Base-by-base conservation (phyloP, 53 echinoderm and acorn worm genomes). In the Zoroaster sp. region DNA sequence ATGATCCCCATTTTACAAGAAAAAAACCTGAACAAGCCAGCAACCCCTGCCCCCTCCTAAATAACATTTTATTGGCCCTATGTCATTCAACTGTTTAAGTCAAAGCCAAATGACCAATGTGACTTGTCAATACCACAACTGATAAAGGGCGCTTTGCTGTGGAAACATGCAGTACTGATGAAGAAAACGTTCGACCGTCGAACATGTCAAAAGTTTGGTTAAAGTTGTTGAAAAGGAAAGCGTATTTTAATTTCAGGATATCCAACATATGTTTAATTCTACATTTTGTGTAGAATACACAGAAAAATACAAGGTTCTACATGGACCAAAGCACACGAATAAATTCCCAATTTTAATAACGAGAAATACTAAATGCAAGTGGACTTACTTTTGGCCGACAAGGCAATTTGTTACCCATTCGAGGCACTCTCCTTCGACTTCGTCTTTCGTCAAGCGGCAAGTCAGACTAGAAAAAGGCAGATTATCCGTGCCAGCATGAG, bases 381-480 rank as follows among this genome's bases (percentile, higher is more conserved):
- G 28, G 25, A 91, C 91, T 94, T 87, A 92, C 93, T 93, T 94
- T 49, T 90, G 92, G 15, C 89, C 91, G 55, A 78, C 88, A 35
- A 96, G 87, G 78, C 95, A 96, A 66, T 96, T 93, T 35, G 91
- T 88, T 12, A 82, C 93, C 96, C 96, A 96, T 69, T 95, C 94
- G 17, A 95, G 68, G 42, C 91, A 92, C 79, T 96, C 96, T 44
- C 96, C 96, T 66, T 96, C 96, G 20, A 96, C 83, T 87, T 96
- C 96, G 8, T 93, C 94, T 18, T 89, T 83, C 14, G 93, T 94
- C 69, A 94, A 86, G 30, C 91, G 91, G 74, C 91, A 96, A 20
- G 96, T 96, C 35, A 94, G 87, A 37, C 95, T 71, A 23, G 94
- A 86, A 39, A 96, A 95, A 13, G 96, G 96, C 33, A 96, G 78